Evolutionary conservation across 2,113 vertebrate species (phyloP).

Genomic region (Rhinopomastus cyanomelas): DNA sequence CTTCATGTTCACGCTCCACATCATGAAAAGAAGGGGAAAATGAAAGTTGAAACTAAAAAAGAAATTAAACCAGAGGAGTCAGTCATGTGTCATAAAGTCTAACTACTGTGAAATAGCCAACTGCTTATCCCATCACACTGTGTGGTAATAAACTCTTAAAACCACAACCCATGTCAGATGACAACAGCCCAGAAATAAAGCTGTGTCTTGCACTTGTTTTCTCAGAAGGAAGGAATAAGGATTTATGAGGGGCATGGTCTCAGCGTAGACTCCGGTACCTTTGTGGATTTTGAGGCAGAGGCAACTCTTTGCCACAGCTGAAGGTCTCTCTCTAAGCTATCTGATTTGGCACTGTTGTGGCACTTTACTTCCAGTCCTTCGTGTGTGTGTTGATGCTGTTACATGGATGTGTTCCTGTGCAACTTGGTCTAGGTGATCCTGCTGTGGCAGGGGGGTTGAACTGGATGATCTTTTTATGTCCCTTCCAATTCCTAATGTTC

Average conservation of each 20-base stretch:
- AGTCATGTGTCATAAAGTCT: neutral
- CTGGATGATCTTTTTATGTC: too few species aligned
- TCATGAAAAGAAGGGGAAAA: neutral
- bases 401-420: too few species aligned
- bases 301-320: neutral
- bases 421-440: too few species aligned
- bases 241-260: neutral
- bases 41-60: constrained; percentile 24
- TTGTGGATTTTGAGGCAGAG: neutral
- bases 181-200: neutral
- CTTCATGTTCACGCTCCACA: neutral
- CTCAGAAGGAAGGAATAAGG: neutral
- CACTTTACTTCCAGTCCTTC: neutral
- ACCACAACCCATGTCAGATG: neutral
- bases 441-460: too few species aligned
- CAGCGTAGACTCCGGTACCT: neutral
- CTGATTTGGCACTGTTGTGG: neutral
- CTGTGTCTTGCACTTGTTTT: neutral
- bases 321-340: neutral
- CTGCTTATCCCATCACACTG: neutral
- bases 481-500: too few species aligned
- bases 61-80: neutral
- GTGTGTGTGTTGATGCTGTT: neutral
- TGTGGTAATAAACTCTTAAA: neutral
- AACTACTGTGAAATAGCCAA: neutral